These are phyloP conservation scores for Nephila pilipes DNA, from an alignment of 1,140 invertebrate genomes.

Conservation along the genomic window DNA sequence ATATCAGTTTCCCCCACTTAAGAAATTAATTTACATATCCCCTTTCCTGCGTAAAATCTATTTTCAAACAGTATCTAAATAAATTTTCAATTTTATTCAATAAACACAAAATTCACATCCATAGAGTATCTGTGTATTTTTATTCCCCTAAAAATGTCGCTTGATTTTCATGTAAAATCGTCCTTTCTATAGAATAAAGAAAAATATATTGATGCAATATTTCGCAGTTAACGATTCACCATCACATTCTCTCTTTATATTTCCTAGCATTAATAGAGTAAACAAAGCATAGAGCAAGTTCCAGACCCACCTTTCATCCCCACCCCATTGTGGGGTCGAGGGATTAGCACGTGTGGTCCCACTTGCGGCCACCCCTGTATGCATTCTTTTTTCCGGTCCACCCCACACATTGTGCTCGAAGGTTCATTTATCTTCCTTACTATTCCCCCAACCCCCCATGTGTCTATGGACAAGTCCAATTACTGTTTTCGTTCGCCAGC, in stretches of 20 bases:
- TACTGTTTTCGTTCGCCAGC: slow-evolving; percentile 9
- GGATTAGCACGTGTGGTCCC: slow-evolving; percentile 3
- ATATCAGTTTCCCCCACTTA: too few species aligned
- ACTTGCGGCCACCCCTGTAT: slow-evolving; percentile 24
- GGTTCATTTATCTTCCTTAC: slow-evolving; percentile 38
- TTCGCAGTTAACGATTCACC: neutral
- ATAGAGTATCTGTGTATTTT: too few species aligned
- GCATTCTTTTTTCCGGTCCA: neutral
- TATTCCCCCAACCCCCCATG: neutral
- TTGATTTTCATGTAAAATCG: too few species aligned
- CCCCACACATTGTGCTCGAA: neutral
- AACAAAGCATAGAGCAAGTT: neutral
- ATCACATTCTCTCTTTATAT: neutral
- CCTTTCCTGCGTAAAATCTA: too few species aligned
- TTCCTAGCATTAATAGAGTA: neutral
- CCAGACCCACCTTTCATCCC: neutral
- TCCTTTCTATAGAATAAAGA: too few species aligned
- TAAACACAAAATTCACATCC: too few species aligned
- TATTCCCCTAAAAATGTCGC: too few species aligned
- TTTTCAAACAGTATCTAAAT: too few species aligned
- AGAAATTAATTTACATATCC: too few species aligned
- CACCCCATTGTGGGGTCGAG: neutral
- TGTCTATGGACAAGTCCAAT: slow-evolving; percentile 28
- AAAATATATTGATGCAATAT: neutral
- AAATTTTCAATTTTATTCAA: too few species aligned